Evolutionary conservation across 2,888 invertebrate genomes (phyloP).

Genomic region (Salpingus planirostris): DNA sequence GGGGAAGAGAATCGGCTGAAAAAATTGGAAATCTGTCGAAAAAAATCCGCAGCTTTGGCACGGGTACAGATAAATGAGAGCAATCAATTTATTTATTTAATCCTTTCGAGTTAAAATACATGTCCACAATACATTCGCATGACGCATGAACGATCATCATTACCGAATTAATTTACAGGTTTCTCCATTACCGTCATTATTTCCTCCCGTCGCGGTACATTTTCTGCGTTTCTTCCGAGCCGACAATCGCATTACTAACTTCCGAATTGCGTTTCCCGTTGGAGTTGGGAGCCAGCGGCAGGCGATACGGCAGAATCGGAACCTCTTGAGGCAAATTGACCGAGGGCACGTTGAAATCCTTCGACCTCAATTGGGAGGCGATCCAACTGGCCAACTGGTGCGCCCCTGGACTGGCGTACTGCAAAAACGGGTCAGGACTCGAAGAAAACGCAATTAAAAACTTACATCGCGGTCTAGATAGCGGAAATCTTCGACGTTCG

Average conservation of each 20-base stretch:
- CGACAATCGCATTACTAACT: constrained; percentile 33
- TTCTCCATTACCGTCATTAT: too few relatives aligned
- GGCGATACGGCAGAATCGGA: constrained; percentile 27
- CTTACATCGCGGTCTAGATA: constrained; percentile 16
- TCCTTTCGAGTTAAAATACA: too few relatives aligned
- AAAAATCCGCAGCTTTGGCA: too few relatives aligned
- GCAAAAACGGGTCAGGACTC: constrained; percentile 12
- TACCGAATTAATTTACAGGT: too few relatives aligned
- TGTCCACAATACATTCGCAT: too few relatives aligned
- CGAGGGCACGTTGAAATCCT: constrained; percentile 22
- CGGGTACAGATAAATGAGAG: too few relatives aligned
- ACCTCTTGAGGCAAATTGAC: too few relatives aligned
- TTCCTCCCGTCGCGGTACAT: constrained; percentile 30
- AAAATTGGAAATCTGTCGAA: too few relatives aligned
- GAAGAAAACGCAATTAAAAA: constrained; percentile 7
- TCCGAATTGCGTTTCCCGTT: constrained; percentile 34
- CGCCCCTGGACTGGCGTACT: constrained; percentile 30
- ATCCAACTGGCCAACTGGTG: constrained; percentile 37
- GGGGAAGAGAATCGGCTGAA: too few relatives aligned
- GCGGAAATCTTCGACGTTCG: constrained; percentile 9
- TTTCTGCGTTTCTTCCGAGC: constrained; percentile 33
- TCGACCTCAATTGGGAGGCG: constrained; percentile 29
- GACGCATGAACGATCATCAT: too few relatives aligned
- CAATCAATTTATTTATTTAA: too few relatives aligned
- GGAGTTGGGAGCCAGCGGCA: too few relatives aligned